Evolutionary conservation across 1,140 invertebrate species (phyloP).

Genomic region (Pachyrhynchus sulphureomaculatus): DNA sequence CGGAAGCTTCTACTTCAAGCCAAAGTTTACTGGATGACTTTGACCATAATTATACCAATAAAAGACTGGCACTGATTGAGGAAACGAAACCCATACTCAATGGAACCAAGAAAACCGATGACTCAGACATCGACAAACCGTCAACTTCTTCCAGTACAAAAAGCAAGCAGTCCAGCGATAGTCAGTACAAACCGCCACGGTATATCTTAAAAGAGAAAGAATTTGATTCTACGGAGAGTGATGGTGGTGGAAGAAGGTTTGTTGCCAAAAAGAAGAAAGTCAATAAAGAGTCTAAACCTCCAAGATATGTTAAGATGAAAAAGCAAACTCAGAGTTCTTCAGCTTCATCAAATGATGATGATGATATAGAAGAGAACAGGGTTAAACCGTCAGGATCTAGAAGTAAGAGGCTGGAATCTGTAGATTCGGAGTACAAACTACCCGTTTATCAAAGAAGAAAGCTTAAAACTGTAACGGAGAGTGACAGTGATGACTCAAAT

Average conservation of each 20-base stretch:
- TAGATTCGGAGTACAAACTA: too few relatives aligned
- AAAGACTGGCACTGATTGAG: background rate
- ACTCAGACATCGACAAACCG: background rate
- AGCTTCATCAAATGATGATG: background rate
- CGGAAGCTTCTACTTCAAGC: constrained; percentile 5
- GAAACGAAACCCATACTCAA: background rate
- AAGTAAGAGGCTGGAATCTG: too few relatives aligned
- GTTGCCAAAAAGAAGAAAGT: too few relatives aligned
- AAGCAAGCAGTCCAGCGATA: background rate
- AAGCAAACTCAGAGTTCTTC: too few relatives aligned
- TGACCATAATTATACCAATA: constrained; percentile 16
- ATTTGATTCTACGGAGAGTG: background rate
- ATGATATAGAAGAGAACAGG: background rate
- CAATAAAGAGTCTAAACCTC: background rate
- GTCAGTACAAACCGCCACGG: background rate
- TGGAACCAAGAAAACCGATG: background rate
- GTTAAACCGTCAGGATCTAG: too few relatives aligned
- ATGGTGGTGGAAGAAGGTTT: background rate
- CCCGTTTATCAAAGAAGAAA: too few relatives aligned
- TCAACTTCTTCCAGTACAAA: background rate
- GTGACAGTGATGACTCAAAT: background rate
- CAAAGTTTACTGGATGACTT: constrained; percentile 4
- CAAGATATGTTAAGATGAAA: background rate
- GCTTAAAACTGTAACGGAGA: background rate
- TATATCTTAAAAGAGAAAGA: too few relatives aligned